These are phyloP conservation scores for Mellilla xanthometata DNA, from an alignment of 2,888 invertebrate species.

Conservation along the genomic window DNA sequence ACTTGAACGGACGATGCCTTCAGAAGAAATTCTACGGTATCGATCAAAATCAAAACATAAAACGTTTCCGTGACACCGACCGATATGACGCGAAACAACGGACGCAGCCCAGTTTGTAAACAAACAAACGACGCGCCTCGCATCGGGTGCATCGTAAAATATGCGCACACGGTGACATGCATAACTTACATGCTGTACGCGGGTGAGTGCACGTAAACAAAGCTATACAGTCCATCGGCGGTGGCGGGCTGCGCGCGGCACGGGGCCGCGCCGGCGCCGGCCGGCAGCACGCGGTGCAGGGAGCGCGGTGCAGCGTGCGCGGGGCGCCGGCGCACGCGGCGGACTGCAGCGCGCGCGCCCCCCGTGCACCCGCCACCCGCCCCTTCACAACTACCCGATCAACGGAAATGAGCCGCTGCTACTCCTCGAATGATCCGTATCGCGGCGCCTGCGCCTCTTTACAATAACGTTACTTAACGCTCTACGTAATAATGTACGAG, in stretches of 20 bases:
- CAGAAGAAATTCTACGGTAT: constrained; percentile 15
- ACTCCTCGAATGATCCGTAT: constrained; percentile 41
- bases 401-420: constrained; percentile 67
- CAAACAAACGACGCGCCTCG: constrained; percentile 60
- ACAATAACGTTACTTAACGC: constrained; percentile 29
- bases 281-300: constrained; percentile 40
- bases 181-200: constrained; percentile 70
- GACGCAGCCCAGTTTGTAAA: constrained; percentile 45
- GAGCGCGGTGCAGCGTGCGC: constrained; percentile 54
- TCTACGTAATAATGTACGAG: constrained; percentile 29
- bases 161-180: constrained; percentile 62
- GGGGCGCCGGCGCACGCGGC: constrained; percentile 55
- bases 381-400: constrained; percentile 69
- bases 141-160: constrained; percentile 60
- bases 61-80: constrained; percentile 20
- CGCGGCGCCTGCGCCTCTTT: constrained; percentile 33
- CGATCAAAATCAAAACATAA: constrained; percentile 20
- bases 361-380: constrained; percentile 55
- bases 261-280: constrained; percentile 7
- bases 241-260: constrained; percentile 32
- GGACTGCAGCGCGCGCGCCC: constrained; percentile 49
- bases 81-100: constrained; percentile 31
- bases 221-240: constrained; percentile 48
- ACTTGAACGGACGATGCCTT: constrained; percentile 29
- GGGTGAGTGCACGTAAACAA: constrained; percentile 57